Evolutionary conservation across 2,113 vertebrate genomes (phyloP).

Genomic region (Prinia subflava): DNA sequence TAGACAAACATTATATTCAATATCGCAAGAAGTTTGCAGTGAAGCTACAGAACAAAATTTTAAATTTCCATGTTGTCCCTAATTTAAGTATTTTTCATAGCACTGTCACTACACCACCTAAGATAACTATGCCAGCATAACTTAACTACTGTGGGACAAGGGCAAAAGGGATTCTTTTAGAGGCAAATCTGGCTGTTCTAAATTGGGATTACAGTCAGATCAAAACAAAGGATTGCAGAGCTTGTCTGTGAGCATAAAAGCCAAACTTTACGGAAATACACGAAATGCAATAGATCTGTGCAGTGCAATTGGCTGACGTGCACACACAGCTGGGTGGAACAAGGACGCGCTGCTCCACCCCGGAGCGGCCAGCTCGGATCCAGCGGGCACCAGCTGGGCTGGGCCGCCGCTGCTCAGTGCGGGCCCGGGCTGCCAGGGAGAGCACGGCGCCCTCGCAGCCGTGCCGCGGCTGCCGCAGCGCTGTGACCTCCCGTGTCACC

Average conservation of each 20-base stretch:
- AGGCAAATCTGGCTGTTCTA: neutral
- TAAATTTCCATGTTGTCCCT: neutral
- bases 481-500: neutral
- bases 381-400: neutral
- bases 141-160: neutral
- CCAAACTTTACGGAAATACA: neutral
- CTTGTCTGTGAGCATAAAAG: neutral
- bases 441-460: neutral
- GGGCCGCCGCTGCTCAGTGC: neutral
- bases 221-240: neutral
- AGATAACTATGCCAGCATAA: neutral
- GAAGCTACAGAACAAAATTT: neutral
- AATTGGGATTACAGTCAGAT: neutral
- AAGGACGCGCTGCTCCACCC: neutral
- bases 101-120: neutral
- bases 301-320: neutral
- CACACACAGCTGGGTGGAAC: neutral
- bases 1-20: neutral
- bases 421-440: neutral
- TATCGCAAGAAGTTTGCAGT: neutral
- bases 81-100: neutral
- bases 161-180: neutral
- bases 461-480: neutral
- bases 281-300: rapidly evolving
- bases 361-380: neutral